Evolutionary conservation across 35 echinoderm and acorn worm genomes (phyloP), one percentile per base, ranked within the genome.

Genomic region (Amphiura filiformis): DNA sequence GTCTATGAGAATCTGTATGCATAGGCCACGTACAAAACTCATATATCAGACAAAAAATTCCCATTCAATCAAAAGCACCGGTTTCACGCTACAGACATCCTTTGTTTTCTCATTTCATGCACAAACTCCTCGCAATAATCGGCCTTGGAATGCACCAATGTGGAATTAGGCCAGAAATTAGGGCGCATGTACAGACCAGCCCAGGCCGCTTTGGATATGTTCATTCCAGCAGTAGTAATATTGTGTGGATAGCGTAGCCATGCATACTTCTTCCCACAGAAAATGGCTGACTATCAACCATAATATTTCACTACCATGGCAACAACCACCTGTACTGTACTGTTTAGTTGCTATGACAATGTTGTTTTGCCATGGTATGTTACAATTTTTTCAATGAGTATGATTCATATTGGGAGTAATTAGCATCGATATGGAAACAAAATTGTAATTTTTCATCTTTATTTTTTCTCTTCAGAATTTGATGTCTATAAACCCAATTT

Each of bases 321-420:
- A 70, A 70, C 61, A 70, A 70, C 61, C 61, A 70, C 61, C 61
- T 70, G 61, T 70, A 70, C 61, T 70, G 61, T 70, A 70, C 61
- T 70, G 61, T 70, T 70, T 70, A n/a, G 61, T 70, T 70, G 26
- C 61, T 23, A 70, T 70, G 61, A 30, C 28, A n/a, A 70, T 70
- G 61, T 70, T 70, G 61, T 70, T 70, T 18, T 70, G 61, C 61
- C 61, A 70, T 70, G 61, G 61, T 70, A 70, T 30, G 61, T 70
- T 23, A 70, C 61, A 70, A n/a, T 18, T 70, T 70, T 70, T 70
- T 70, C 3, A 47, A 47, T 47, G 41, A 47, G 41, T 47, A 17
- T 47, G 41, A 47, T 47, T 47, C 41, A 47, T 47, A 47, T n/a
- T n/a, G 41, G 17, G 17, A 47, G 41, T 47, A 47, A 47, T 47